Evolutionary conservation across 2,113 vertebrate species (phyloP).

Genomic region (Donacobius atricapilla): DNA sequence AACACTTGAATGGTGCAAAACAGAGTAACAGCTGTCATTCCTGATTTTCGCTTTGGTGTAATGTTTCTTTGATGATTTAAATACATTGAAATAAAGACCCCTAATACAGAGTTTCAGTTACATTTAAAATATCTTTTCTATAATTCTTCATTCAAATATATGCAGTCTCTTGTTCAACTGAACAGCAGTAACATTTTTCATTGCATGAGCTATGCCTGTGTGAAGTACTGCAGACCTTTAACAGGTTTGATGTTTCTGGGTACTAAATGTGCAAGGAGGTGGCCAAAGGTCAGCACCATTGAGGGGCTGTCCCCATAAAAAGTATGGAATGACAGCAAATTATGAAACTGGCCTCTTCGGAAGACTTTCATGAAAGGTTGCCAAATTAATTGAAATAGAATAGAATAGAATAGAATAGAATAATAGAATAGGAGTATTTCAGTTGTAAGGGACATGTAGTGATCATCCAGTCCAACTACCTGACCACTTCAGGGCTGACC

Average conservation of each 20-base stretch:
- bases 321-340: neutral
- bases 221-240: neutral
- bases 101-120: neutral
- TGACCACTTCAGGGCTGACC: neutral
- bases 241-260: neutral
- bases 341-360: neutral
- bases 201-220: neutral
- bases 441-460: accelerated
- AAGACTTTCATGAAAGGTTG: neutral
- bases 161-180: neutral
- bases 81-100: neutral
- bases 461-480: neutral
- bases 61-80: neutral
- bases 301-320: neutral
- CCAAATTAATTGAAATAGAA: neutral
- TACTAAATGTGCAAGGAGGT: neutral
- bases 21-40: neutral
- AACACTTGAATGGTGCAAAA: neutral
- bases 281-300: neutral
- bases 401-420: neutral
- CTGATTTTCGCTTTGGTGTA: neutral
- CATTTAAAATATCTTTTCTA: neutral
- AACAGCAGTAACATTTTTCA: neutral
- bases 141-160: neutral
- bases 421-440: neutral